A percentile compares a stretch with the other conserved stretches of the same genome.
Conservation (phyloP, 2,113 vertebrate genomes). For the Podarcis muralis region DNA sequence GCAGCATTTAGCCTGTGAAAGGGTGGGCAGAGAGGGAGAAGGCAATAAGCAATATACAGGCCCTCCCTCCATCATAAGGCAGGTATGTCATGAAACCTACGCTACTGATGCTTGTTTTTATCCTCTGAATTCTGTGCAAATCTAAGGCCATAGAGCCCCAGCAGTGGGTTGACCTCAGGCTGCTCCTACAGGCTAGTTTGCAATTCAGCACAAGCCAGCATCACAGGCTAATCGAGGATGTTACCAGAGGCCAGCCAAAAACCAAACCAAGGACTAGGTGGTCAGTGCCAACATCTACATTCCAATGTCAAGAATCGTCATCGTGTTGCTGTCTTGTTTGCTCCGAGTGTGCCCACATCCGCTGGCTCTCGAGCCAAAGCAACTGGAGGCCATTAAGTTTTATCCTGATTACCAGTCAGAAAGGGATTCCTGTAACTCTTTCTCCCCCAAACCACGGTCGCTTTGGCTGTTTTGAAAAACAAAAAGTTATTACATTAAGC, state of each 20-base stretch:
- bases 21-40: neutral
- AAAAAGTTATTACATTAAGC: constrained; percentile 49
- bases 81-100: no score
- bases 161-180: constrained; percentile 31
- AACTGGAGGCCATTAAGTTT: constrained; percentile 51
- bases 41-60: neutral
- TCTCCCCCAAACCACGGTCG: constrained; percentile 39
- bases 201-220: constrained; percentile 57
- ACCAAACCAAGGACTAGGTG: constrained; percentile 56
- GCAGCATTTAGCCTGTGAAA: neutral
- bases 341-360: constrained; percentile 64
- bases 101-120: neutral
- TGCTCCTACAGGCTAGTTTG: constrained; percentile 50
- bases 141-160: neutral
- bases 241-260: constrained; percentile 62
- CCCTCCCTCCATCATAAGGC: neutral
- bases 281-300: constrained; percentile 68
- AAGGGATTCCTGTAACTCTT: constrained; percentile 45
- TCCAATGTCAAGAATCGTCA: constrained; percentile 67
- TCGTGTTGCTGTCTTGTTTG: constrained; percentile 62
- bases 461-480: constrained; percentile 60
- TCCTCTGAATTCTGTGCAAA: neutral
- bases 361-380: constrained; percentile 52
- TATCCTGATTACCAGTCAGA: constrained; percentile 45
- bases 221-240: constrained; percentile 51